These are phyloP conservation scores for Drosophila sproati DNA, from an alignment of 1,140 invertebrate genomes.

Conservation along the genomic window DNA sequence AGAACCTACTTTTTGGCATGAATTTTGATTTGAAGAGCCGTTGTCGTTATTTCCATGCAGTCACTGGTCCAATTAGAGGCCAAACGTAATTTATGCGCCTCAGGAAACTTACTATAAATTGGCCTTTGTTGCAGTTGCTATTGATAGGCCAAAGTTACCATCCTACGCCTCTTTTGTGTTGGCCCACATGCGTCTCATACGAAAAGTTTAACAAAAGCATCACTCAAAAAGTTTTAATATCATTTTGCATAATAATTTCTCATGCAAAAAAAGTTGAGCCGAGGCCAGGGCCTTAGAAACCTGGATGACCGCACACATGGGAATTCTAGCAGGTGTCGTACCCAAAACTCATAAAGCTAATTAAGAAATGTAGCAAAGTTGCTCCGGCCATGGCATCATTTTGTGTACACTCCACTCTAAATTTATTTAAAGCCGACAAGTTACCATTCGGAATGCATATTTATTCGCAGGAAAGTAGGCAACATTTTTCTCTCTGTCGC, in stretches of 20 bases:
- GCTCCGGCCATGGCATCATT: slow-evolving; percentile 2
- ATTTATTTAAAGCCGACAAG: slow-evolving; percentile 72
- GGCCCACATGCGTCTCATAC: slow-evolving; percentile 30
- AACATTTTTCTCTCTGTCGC: slow-evolving; percentile 12
- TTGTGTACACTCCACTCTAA: slow-evolving; percentile 31
- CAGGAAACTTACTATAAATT: slow-evolving; percentile 73
- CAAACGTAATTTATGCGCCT: slow-evolving; percentile 74
- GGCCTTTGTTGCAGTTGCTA: slow-evolving; percentile 71
- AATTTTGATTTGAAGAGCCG: slow-evolving; percentile 77
- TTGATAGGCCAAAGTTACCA: slow-evolving; percentile 52
- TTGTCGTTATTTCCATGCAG: slow-evolving; percentile 56
- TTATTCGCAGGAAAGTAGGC: slow-evolving; percentile 23
- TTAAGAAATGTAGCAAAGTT: slow-evolving; percentile 80
- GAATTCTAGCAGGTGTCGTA: slow-evolving; percentile 67
- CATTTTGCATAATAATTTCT: slow-evolving; percentile 74
- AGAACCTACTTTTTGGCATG: slow-evolving; percentile 26
- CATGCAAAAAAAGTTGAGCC: slow-evolving; percentile 38
- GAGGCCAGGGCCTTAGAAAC: slow-evolving; percentile 27
- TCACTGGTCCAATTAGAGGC: slow-evolving; percentile 68
- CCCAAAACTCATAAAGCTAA: slow-evolving; percentile 78
- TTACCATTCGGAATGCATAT: slow-evolving; percentile 48
- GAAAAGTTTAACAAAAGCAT: slow-evolving; percentile 71
- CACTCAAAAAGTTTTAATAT: slow-evolving; percentile 70
- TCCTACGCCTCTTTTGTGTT: neutral
- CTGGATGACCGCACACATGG: slow-evolving; percentile 74